phyloP scores from a whole-genome alignment of 2,888 invertebrate species.

The Drosophila diplacantha region DNA sequence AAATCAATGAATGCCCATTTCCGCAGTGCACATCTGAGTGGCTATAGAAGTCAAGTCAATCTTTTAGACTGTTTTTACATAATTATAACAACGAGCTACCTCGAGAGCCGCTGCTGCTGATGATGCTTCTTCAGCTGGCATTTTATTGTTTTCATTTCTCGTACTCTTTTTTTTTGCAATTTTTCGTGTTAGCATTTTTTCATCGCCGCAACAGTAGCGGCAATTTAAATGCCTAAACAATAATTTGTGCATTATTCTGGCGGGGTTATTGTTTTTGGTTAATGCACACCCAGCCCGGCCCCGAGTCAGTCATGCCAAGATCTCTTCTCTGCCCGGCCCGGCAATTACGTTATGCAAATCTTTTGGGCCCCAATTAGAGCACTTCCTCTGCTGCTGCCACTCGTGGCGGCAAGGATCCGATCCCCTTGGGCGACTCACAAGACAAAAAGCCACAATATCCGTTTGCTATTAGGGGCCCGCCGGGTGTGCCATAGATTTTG shows the following conservation, averaged over 20 bases:
- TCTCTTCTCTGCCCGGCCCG: conserved; percentile 21
- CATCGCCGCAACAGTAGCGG: conserved; percentile 48
- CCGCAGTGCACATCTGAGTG: conserved; percentile 18
- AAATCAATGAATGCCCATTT: background rate
- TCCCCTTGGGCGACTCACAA: conserved; percentile 43
- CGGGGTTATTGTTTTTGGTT: conserved; percentile 70
- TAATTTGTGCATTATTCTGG: conserved; percentile 67
- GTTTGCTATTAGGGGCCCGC: conserved; percentile 62
- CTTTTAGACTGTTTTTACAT: conserved; percentile 72
- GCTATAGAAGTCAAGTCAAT: conserved; percentile 68
- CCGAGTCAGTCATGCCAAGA: conserved; percentile 43
- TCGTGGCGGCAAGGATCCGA: background rate
- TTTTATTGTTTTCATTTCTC: conserved; percentile 42
- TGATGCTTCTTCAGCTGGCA: conserved; percentile 47
- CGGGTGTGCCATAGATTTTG: conserved; percentile 45
- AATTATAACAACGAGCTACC: conserved; percentile 67
- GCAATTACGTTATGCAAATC: conserved; percentile 67
- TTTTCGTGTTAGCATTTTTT: conserved; percentile 37
- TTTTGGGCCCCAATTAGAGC: conserved; percentile 53
- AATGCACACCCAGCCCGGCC: conserved; percentile 51
- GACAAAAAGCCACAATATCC: conserved; percentile 69
- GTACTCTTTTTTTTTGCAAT: conserved; percentile 27
- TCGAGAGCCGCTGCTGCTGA: conserved; percentile 23
- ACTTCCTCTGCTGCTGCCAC: conserved; percentile 44
- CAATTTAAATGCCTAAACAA: conserved; percentile 73